Evolutionary conservation across 1,140 invertebrate genomes (phyloP).

Genomic region (Harpegnathos saltator): DNA sequence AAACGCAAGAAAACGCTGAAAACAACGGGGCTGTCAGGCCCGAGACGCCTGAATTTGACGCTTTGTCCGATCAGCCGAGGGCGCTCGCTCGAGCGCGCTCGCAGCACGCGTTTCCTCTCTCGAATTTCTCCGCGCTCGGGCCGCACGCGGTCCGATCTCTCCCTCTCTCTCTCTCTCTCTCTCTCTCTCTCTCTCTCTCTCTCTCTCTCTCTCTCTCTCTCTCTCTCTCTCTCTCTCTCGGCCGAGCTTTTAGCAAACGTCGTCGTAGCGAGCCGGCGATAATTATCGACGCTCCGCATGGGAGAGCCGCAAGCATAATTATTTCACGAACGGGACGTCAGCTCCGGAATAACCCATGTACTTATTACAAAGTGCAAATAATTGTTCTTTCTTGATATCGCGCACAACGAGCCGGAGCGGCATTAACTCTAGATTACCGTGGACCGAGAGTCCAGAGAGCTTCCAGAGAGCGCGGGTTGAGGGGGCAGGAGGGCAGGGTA

Average conservation of each 20-base stretch:
- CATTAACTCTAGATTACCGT: slow-evolving; percentile 36
- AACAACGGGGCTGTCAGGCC: neutral
- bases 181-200: too few species aligned
- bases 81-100: neutral
- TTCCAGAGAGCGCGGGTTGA: too few species aligned
- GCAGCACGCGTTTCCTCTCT: neutral
- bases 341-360: slow-evolving; percentile 24
- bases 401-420: slow-evolving; percentile 18
- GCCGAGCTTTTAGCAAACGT: slow-evolving; percentile 9
- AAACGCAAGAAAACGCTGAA: too few species aligned
- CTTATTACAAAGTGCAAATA: slow-evolving; percentile 38
- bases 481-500: too few species aligned
- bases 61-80: neutral
- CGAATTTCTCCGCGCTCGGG: slow-evolving; percentile 2
- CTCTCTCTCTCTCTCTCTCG: too few species aligned
- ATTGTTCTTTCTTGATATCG: slow-evolving; percentile 32
- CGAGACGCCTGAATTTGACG: neutral
- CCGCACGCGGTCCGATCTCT: neutral
- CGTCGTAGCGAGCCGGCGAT: neutral
- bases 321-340: slow-evolving; percentile 21
- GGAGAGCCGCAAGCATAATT: slow-evolving; percentile 28
- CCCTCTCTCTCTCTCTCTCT: too few species aligned
- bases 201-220: too few species aligned
- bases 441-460: too few species aligned
- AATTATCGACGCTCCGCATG: slow-evolving; percentile 18